phyloP scores from a whole-genome alignment of 2,113 vertebrate genomes.

The Cyphomyrus discorhynchus region DNA sequence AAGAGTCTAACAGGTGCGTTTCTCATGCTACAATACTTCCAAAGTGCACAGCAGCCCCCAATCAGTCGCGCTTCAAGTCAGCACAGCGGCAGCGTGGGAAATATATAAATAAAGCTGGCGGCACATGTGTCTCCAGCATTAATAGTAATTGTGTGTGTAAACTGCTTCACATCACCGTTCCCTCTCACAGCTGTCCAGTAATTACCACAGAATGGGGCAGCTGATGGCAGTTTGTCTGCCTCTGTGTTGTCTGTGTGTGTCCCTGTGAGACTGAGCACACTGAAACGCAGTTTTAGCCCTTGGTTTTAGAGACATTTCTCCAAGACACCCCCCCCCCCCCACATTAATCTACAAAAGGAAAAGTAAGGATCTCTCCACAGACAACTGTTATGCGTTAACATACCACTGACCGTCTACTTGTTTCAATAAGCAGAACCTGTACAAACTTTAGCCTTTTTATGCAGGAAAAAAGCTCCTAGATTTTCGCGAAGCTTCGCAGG shows the following conservation, averaged over 20 bases:
- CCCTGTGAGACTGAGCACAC: not conserved
- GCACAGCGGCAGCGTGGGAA: conserved; percentile 41
- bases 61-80: conserved; percentile 62
- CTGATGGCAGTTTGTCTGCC: conserved; percentile 38
- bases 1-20: conserved; percentile 59
- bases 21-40: conserved; percentile 57
- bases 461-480: not conserved
- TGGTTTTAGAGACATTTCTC: not conserved
- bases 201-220: conserved; percentile 50
- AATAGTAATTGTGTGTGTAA: conserved; percentile 72
- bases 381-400: not conserved
- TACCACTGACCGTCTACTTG: not conserved
- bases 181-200: conserved; percentile 61
- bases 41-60: conserved; percentile 40
- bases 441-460: not conserved
- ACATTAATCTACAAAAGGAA: not conserved
- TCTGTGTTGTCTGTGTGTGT: conserved; percentile 34
- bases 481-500: not conserved
- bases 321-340: not conserved
- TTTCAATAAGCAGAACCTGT: not conserved
- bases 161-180: conserved; percentile 58
- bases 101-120: conserved; percentile 48
- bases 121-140: conserved; percentile 60
- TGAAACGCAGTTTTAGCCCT: not conserved
- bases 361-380: not conserved